Evolutionary conservation across 2,797 vertebrate genomes (phyloP).

Genomic region (Steatocranus sp.): DNA sequence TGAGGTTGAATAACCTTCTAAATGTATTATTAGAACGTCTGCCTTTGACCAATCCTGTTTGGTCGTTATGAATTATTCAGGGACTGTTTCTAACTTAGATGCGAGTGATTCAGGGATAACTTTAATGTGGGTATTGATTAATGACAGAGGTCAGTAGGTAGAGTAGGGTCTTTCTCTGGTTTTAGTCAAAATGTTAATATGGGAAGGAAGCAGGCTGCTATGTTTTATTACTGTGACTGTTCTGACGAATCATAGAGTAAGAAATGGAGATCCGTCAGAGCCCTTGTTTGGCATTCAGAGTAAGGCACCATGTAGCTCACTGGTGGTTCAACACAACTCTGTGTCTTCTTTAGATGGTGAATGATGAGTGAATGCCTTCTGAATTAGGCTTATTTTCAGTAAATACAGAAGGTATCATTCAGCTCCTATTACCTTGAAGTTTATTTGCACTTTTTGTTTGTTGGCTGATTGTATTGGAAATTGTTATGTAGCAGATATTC

Average conservation of each 20-base stretch:
- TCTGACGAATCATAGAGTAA: neutral
- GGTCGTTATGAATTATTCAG: neutral
- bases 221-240: neutral
- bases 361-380: neutral
- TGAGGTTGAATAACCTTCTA: neutral
- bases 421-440: neutral
- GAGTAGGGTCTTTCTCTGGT: neutral
- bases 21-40: neutral
- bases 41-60: neutral
- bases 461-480: neutral
- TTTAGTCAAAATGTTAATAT: neutral
- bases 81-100: neutral
- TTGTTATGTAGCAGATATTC: neutral
- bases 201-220: neutral
- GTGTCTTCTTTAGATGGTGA: neutral
- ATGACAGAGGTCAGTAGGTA: neutral
- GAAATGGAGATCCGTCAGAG: neutral
- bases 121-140: neutral
- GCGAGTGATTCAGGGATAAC: neutral
- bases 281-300: neutral
- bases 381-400: neutral
- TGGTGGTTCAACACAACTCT: accelerated
- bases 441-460: neutral
- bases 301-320: neutral
- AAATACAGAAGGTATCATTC: accelerated